Percentiles rank a stretch among this genome's conserved stretches.
These are phyloP conservation scores for Eudasyphora cyanicolor DNA, from an alignment of 2,888 invertebrate genomes.

Conservation along the genomic window DNA sequence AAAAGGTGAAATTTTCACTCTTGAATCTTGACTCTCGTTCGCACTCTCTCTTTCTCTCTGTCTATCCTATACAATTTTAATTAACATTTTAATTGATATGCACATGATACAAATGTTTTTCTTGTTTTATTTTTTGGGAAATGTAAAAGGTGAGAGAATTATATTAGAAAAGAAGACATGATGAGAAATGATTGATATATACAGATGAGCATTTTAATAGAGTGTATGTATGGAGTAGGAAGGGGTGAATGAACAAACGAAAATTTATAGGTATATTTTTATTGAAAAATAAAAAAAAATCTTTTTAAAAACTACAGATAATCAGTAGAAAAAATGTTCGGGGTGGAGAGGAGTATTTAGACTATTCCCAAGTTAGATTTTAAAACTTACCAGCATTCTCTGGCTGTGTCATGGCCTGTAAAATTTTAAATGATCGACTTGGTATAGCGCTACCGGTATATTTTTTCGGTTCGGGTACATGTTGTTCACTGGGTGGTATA, in stretches of 20 bases:
- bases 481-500: constrained; percentile 85
- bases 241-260: constrained; percentile 3
- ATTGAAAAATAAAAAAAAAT: constrained; percentile 3
- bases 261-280: neutral
- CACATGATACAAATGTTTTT: constrained; percentile 14
- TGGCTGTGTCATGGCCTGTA: constrained; percentile 89
- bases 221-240: neutral
- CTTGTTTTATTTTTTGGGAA: no score
- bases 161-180: neutral
- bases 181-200: constrained; percentile 45
- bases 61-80: constrained; percentile 7
- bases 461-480: constrained; percentile 85
- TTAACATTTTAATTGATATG: neutral
- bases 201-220: constrained; percentile 34
- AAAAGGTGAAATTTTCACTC: constrained; percentile 74
- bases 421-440: constrained; percentile 88
- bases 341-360: constrained; percentile 47
- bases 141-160: constrained; percentile 12
- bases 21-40: constrained; percentile 1
- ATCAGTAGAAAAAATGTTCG: constrained; percentile 13
- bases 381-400: constrained; percentile 83
- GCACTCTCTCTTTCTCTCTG: neutral
- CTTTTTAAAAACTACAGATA: neutral
- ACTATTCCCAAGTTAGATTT: neutral
- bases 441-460: constrained; percentile 90